Percentiles rank a stretch among this genome's conserved stretches.
Evolutionary conservation across 2,888 invertebrate species (phyloP).

Genomic region (Oxycera nigricornis): DNA sequence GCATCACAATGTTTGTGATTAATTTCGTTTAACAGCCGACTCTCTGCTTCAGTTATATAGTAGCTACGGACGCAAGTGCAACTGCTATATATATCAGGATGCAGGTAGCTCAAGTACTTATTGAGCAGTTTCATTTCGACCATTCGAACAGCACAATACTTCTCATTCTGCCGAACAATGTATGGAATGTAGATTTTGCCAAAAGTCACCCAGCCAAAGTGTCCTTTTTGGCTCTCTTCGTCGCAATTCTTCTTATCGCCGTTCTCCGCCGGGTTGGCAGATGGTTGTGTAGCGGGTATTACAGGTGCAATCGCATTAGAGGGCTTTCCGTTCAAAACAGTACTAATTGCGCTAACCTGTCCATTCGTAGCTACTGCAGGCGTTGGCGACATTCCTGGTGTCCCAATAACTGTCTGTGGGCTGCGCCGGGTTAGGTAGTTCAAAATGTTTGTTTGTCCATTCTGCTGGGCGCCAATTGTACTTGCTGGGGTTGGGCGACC

Average conservation of each 20-base stretch:
- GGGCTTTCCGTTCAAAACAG: slow-evolving; percentile 1
- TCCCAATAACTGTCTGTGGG: slow-evolving; percentile 41
- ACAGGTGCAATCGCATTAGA: slow-evolving; percentile 18
- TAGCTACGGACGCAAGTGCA: slow-evolving; percentile 92
- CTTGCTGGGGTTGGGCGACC: slow-evolving; percentile 10
- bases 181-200: slow-evolving; percentile 88
- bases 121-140: slow-evolving; percentile 89
- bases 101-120: slow-evolving; percentile 86
- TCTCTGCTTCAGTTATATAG: slow-evolving; percentile 90
- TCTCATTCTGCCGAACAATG: slow-evolving; percentile 81
- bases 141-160: slow-evolving; percentile 93
- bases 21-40: slow-evolving; percentile 88
- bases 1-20: slow-evolving; percentile 91
- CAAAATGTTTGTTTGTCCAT: slow-evolving; percentile 66
- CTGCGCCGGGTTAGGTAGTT: slow-evolving; percentile 68
- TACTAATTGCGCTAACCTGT: slow-evolving; percentile 61
- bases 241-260: slow-evolving; percentile 63
- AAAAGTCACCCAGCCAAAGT: slow-evolving; percentile 91
- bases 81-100: slow-evolving; percentile 87
- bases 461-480: slow-evolving; percentile 1
- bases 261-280: slow-evolving; percentile 55
- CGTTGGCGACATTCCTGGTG: slow-evolving; percentile 49
- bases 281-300: slow-evolving; percentile 46
- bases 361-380: slow-evolving; percentile 28
- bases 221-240: slow-evolving; percentile 79